Evolutionary conservation across 1,140 invertebrate genomes (phyloP).

Genomic region (Trialeurodes vaporariorum): DNA sequence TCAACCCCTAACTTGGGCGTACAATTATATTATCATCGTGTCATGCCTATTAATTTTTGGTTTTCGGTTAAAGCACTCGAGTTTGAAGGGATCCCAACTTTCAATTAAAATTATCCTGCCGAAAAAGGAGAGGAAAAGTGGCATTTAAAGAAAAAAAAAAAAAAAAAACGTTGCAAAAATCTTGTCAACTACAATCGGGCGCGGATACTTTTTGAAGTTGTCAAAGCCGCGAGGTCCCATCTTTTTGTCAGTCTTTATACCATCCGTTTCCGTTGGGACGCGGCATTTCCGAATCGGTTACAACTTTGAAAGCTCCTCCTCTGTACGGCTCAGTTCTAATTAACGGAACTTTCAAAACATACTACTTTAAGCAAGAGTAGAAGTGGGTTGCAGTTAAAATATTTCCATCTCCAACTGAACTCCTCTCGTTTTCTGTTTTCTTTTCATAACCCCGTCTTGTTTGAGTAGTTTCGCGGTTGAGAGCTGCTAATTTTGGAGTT

Average conservation of each 20-base stretch:
- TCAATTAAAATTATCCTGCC: background rate
- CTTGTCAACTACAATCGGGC: background rate
- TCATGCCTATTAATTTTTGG: background rate
- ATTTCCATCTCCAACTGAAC: no score
- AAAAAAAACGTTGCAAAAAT: background rate
- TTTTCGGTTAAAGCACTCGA: background rate
- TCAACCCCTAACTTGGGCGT: background rate
- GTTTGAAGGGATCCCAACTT: background rate
- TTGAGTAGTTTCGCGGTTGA: no score
- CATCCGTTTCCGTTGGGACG: constrained; percentile 22
- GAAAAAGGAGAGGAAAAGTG: no score
- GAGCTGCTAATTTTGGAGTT: no score
- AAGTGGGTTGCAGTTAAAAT: no score
- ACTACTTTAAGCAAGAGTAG: no score
- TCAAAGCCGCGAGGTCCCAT: constrained; percentile 11
- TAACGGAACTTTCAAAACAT: no score
- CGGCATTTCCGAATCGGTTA: constrained; percentile 9
- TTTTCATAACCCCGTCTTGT: no score
- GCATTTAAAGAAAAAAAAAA: no score
- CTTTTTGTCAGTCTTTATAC: no score
- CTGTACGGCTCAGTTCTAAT: constrained; percentile 12
- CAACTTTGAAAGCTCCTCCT: no score
- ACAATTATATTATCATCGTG: background rate
- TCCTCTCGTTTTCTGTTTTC: no score
- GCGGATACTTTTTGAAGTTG: background rate